Evolutionary conservation across 2,797 vertebrate genomes (phyloP), one percentile per base, ranked within the genome.

Genomic region (Microctenopoma steveboyesi): DNA sequence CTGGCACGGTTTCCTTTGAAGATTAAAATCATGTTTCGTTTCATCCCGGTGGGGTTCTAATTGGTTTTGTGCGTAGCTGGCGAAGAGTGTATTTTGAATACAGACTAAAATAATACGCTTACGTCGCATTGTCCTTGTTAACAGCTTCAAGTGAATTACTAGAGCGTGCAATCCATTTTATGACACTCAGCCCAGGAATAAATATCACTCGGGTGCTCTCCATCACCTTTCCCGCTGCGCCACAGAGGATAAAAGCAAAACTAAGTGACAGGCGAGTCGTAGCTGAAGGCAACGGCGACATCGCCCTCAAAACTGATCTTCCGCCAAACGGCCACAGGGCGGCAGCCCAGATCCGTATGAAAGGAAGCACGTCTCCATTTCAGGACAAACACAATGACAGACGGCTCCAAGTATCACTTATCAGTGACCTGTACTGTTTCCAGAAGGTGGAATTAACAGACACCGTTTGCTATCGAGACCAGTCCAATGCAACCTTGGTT

Each of bases 41-140:
- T 94, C 86, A 93, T 93, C 92, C 89, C 85, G 84, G 81, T 87
- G 84, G 92, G 91, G 87, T 89, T 91, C 92, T 94, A 94, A 94
- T 94, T 94, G 91, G 88, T 91, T 92, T 90, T 91, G 82, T 89
- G 87, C 77, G 59, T 73, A 73, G 80, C 75, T 86, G 72, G 87
- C 72, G 66, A 82, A 75, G 82, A 85, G 87, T 84, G 87, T 91
- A 92, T 93, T 93, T 91, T 89, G 86, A 92, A 93, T 90, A 88
- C 88, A 85, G 78, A 91, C 86, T 88, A 78, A 81, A 86, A 90
- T 93, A 92, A 93, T 91, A 90, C 74, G 88, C 91, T 91, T 91
- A 91, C 85, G 82, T 88, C 78, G 83, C 85, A 87, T 85, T 90
- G 82, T 88, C 68, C 80, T 77, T 87, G 83, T 92, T 87, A 87